phyloP scores from a whole-genome alignment of 2,797 vertebrate genomes.

The Sebastes cheni region DNA sequence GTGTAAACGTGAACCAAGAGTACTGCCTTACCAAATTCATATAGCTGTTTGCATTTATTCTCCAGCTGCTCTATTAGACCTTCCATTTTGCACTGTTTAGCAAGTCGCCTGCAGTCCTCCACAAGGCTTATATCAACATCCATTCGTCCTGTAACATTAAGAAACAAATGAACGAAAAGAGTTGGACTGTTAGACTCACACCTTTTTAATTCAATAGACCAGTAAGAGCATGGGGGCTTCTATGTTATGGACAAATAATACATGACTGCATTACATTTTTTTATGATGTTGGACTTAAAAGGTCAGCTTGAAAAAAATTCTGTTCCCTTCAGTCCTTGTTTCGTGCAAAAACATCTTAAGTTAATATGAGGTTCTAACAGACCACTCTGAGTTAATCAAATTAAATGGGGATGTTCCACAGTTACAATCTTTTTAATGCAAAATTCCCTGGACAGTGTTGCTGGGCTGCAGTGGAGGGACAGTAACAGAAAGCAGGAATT shows the following conservation, averaged over 20 bases:
- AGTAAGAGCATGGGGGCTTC: neutral
- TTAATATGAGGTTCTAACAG: too few relatives aligned
- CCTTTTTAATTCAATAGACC: neutral
- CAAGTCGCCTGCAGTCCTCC: constrained; percentile 91
- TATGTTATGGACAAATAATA: neutral
- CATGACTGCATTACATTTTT: neutral
- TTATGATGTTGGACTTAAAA: neutral
- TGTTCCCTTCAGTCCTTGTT: too few relatives aligned
- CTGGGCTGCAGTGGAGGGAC: too few relatives aligned
- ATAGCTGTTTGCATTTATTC: constrained; percentile 92
- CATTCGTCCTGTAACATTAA: constrained; percentile 83
- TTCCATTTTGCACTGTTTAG: constrained; percentile 94
- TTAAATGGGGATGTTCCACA: too few relatives aligned
- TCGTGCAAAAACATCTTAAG: too few relatives aligned
- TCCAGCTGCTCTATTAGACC: constrained; percentile 93
- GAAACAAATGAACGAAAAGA: neutral
- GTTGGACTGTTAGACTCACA: neutral
- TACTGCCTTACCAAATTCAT: constrained; percentile 89
- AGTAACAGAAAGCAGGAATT: too few relatives aligned
- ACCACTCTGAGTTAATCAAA: too few relatives aligned
- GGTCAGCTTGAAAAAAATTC: too few relatives aligned
- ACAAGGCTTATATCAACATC: constrained; percentile 93
- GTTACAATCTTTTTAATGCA: too few relatives aligned
- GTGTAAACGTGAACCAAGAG: neutral
- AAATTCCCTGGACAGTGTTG: too few relatives aligned